Conservation (phyloP, 37 sponge, comb jelly and placozoan genomes). For the Diacarnus erythraeanus region DNA sequence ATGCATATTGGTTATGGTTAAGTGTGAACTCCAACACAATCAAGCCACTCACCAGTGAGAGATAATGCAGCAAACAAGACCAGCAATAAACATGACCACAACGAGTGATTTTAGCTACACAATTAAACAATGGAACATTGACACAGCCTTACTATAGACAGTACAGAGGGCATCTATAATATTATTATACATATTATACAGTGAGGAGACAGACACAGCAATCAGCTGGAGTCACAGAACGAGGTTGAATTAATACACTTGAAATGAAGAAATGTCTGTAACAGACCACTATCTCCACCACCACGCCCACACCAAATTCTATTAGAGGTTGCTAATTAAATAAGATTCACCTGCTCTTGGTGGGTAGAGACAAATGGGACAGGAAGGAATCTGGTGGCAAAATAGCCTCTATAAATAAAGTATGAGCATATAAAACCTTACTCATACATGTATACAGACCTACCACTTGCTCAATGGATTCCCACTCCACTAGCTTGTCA, state of each 20-base stretch:
- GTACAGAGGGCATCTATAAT: background rate
- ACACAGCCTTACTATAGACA: background rate
- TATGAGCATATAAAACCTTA: background rate
- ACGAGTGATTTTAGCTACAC: constrained; percentile 79
- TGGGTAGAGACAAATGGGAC: constrained; percentile 92
- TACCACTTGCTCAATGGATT: constrained; percentile 82
- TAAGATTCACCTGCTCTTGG: constrained; percentile 75
- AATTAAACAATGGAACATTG: background rate
- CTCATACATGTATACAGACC: constrained; percentile 3
- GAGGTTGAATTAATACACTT: too few species aligned
- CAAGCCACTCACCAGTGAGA: constrained; percentile 56
- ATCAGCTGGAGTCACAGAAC: too few species aligned
- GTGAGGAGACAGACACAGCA: too few species aligned
- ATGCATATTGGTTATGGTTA: background rate
- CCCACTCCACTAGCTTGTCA: constrained; percentile 81
- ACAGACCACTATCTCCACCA: too few species aligned
- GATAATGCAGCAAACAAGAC: constrained; percentile 81
- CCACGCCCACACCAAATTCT: too few species aligned
- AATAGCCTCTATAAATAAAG: constrained; percentile 60
- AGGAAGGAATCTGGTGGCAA: constrained; percentile 87
- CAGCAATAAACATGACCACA: constrained; percentile 91
- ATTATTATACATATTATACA: too few species aligned
- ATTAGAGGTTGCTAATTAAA: too few species aligned
- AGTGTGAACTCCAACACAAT: background rate
- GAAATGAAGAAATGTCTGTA: too few species aligned